Percentiles rank a stretch among this genome's conserved stretches.
These are phyloP conservation scores for Ooceraea biroi DNA, from an alignment of 1,140 invertebrate species.

Conservation along the genomic window DNA sequence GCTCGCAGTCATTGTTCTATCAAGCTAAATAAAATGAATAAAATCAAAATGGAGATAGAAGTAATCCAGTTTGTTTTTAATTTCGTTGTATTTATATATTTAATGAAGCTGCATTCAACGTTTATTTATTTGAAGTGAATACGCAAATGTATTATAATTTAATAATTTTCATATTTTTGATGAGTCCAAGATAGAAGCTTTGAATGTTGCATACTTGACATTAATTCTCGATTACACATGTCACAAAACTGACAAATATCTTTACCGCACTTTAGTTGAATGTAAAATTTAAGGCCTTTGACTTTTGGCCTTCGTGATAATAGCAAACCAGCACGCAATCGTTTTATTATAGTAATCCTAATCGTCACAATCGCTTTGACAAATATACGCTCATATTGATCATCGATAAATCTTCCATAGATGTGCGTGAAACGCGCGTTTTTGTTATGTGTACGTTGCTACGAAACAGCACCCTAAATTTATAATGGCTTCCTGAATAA, in stretches of 20 bases:
- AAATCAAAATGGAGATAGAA: too few relatives aligned
- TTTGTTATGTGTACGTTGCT: slow-evolving; percentile 61
- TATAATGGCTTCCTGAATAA: neutral
- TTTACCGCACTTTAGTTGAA: neutral
- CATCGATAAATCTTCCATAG: slow-evolving; percentile 59
- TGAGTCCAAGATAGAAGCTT: neutral
- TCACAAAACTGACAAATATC: neutral
- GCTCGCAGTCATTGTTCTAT: too few relatives aligned
- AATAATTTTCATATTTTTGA: neutral
- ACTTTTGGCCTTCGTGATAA: slow-evolving; percentile 4
- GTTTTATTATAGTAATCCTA: neutral
- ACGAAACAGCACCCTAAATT: slow-evolving; percentile 48
- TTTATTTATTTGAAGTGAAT: too few relatives aligned
- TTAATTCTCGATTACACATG: neutral
- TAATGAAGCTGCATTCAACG: too few relatives aligned
- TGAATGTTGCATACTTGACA: neutral
- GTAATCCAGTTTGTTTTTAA: too few relatives aligned
- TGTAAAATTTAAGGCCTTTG: slow-evolving; percentile 27
- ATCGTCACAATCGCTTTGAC: slow-evolving; percentile 38
- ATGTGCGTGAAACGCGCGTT: neutral
- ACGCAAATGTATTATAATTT: neutral
- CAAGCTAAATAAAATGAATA: too few relatives aligned
- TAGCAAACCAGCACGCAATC: slow-evolving; percentile 5
- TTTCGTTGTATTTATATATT: too few relatives aligned
- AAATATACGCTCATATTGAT: slow-evolving; percentile 42